Evolutionary conservation across 2,113 vertebrate species (phyloP), one percentile per base, ranked within the genome.

Genomic region (Choloepus hoffmanni): DNA sequence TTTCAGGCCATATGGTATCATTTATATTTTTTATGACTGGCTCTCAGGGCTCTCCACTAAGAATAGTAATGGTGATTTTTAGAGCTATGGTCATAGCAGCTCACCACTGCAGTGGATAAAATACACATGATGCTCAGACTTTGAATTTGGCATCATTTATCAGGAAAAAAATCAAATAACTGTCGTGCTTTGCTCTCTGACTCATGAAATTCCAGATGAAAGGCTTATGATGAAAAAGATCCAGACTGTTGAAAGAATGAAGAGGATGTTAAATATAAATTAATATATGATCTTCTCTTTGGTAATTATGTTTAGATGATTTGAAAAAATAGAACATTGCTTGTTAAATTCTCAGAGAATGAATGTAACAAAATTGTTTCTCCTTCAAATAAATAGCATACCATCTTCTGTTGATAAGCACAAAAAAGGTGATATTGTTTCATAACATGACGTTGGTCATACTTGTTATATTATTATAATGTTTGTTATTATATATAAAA

Each of bases 21-120:
- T 97, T 95, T 89, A 76, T 95, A n/a, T n/a, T 18, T 90, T 94
- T 96, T 97, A 92, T 74, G 68, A 88, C 86, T 33, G 63, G 28
- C 50, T 96, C n/a, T 85, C 65, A 55, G n/a, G 10, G 83, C 60
- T 62, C 21, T 73, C 40, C 67, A 90, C 36, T 21, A 94, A 93
- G 91, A 93, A 96, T 63, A 89, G 68, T 36, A 88, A 86, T 58
- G 53, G 60, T 73, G 78, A 89, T 85, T 93, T 86, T 85, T 45
- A 92, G 74, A 84, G 53, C 43, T 76, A 4, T 48, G 60, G n/a
- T 76, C 85, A 86, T 21, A 84, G 40, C 16, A 45, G 9, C 43
- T 91, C 45, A 68, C 11, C 48, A n/a, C 24, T 67, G 28, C 21
- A 62, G 53, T 19, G 84, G 6, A 55, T 11, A 67, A n/a, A 83